Base-by-base conservation (phyloP, 2,888 invertebrate genomes). In the Pachymerium ferrugineum region DNA sequence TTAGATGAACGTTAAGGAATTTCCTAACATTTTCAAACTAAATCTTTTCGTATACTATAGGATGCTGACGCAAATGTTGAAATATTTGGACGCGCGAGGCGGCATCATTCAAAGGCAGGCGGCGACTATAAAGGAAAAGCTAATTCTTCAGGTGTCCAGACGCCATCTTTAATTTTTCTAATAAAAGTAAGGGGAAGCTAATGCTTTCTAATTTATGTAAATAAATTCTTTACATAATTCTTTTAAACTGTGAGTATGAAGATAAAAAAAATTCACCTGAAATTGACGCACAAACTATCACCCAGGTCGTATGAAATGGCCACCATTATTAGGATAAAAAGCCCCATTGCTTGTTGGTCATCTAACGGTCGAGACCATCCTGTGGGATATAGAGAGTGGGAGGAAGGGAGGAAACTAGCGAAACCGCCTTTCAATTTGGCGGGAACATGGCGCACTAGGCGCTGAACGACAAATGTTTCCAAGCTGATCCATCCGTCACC, bases 61-160 rank as follows among this genome's bases (percentile, higher is more conserved):
- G 16, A 42, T n/a, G 8, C 10, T 22, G 3, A 16, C 10, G 22
- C 8, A 16, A 47, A 47, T 14, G 47, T 3, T 47, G 38, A 47
- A 47, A 47, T n/a, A 47, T 8, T 16, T 47, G 6, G 16, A 47
- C 19, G 19, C n/a, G 22, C 10, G 1, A 14, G 47, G 47, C 47
- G 47, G 47, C 47, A 47, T 16, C 16, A 47, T 1, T 47, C 47
- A 47, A 47, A 47, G 47, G 19, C 16, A 47, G 22, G 47, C 47
- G 47, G 47, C 47, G 22, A 47, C 47, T 47, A 47, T 47, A 47
- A 47, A 47, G 47, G 47, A 47, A 47, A 47, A 16, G 4, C 47
- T 47, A 47, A 47, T 47, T 47, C 47, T 47, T 47, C 47, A 47
- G 47, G 47, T 47, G 47, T 47, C 47, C 47, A 47, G 47, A n/a